Conservation (phyloP, 2,113 vertebrate species). For the Ctenomys sociabilis region DNA sequence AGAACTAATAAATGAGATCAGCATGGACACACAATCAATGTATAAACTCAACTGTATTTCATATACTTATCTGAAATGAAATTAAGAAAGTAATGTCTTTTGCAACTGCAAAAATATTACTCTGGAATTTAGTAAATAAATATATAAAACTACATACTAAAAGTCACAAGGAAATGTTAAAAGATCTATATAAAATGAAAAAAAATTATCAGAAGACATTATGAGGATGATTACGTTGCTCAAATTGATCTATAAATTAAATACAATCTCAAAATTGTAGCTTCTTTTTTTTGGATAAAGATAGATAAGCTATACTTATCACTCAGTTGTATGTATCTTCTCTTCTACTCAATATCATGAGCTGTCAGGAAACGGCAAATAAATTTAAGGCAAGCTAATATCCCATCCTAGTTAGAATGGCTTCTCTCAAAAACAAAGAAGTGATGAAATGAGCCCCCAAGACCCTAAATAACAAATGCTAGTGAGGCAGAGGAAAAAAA, state of each 20-base stretch:
- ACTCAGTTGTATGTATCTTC: background rate
- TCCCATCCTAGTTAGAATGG: background rate
- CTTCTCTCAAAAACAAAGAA: background rate
- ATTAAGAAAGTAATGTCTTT: background rate
- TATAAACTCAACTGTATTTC: background rate
- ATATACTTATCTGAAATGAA: background rate
- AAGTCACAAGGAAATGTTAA: background rate
- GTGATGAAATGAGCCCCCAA: background rate
- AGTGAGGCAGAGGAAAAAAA: background rate
- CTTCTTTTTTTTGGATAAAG: background rate
- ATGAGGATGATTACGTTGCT: background rate
- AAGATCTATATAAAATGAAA: background rate
- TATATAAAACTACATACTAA: background rate
- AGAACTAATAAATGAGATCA: background rate
- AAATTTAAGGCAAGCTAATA: background rate
- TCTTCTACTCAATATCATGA: background rate
- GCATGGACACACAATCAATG: background rate
- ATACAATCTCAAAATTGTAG: background rate
- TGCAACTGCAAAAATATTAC: background rate
- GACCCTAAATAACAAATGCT: background rate
- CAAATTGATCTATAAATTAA: background rate
- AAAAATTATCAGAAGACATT: background rate
- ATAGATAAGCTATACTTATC: background rate
- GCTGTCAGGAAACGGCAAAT: background rate
- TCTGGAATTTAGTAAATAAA: background rate